phyloP scores from a whole-genome alignment of 1,140 invertebrate species.

The Brachionus koreanus region DNA sequence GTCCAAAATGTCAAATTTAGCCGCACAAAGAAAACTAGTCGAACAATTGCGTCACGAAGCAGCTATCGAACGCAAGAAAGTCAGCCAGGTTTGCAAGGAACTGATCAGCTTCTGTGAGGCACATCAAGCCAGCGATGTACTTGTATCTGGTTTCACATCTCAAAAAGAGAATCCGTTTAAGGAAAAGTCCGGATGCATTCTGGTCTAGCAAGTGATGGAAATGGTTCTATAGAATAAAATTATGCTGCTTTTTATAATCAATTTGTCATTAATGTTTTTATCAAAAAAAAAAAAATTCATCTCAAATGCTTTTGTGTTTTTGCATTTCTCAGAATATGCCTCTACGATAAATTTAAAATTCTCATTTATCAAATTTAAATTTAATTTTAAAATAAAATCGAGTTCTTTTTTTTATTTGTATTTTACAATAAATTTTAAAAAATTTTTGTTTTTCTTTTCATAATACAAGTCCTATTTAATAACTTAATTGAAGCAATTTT shows the following conservation, averaged over 20 bases:
- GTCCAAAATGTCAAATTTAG: constrained; percentile 38
- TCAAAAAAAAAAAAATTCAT: neutral
- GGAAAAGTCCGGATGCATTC: constrained; percentile 38
- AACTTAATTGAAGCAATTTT: no score
- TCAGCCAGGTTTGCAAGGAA: constrained; percentile 43
- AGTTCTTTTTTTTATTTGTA: constrained; percentile 19
- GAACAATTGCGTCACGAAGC: constrained; percentile 43
- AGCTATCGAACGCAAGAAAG: constrained; percentile 44
- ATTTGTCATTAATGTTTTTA: neutral
- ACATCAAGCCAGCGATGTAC: constrained; percentile 36
- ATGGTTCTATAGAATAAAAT: neutral
- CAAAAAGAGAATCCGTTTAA: constrained; percentile 45
- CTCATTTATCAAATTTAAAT: neutral
- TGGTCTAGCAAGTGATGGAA: neutral
- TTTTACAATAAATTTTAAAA: constrained; percentile 9
- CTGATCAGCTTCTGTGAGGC: constrained; percentile 43
- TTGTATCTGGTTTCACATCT: constrained; percentile 26
- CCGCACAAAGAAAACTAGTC: constrained; percentile 38
- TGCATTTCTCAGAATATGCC: constrained; percentile 3
- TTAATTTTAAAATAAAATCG: neutral
- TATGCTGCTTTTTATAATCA: neutral
- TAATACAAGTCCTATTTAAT: neutral
- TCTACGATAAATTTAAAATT: neutral
- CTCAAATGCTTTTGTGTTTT: neutral
- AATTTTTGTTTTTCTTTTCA: neutral